Base-by-base conservation (phyloP, 2,888 invertebrate species). In the Leptopilina myrica region DNA sequence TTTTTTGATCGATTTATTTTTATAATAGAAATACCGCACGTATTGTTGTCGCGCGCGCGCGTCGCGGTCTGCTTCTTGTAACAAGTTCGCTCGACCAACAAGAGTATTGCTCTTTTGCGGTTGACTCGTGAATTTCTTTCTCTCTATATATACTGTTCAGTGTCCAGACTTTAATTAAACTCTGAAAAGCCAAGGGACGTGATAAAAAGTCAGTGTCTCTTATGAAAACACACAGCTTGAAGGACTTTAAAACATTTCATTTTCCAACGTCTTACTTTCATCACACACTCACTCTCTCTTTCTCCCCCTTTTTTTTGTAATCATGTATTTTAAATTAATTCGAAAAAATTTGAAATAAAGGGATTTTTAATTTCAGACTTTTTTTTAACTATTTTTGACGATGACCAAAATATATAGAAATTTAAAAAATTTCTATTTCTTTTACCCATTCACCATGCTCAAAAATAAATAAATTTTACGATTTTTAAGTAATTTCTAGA, bases 111-210 rank as follows among this genome's bases (percentile, higher is more conserved):
- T 69, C 69, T 69, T 69, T 69, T 53, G 69, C 49, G 69, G 69
- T 69, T 69, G 11, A 69, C 26, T 69, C 33, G 69, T 53, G 49
- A 53, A 53, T 69, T 26, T 69, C 53, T 69, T 69, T 69, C 69
- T 69, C 69, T 33, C 33, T 33, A 33, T 69, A 33, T 69, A 26
- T 53, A 69, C 49, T 53, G 53, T 53, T 14, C 49, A 43, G 1
- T 69, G 53, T 53, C 53, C 69, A 8, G 49, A 53, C 69, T 69
- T 69, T 69, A 69, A 69, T 69, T 69, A 69, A 69, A 69, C 53
- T 69, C 69, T 53, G 43, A 26, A 69, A 69, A 69, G 49, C 49
- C 26, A 69, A 6, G 26, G 53, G 14, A 53, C 53, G 69, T 53
- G 6, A 69, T 69, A 69, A 69, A 69, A 49, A 53, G 69, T 9